Evolutionary conservation across 2,113 vertebrate species (phyloP).

Genomic region (Todiramphus chloris): DNA sequence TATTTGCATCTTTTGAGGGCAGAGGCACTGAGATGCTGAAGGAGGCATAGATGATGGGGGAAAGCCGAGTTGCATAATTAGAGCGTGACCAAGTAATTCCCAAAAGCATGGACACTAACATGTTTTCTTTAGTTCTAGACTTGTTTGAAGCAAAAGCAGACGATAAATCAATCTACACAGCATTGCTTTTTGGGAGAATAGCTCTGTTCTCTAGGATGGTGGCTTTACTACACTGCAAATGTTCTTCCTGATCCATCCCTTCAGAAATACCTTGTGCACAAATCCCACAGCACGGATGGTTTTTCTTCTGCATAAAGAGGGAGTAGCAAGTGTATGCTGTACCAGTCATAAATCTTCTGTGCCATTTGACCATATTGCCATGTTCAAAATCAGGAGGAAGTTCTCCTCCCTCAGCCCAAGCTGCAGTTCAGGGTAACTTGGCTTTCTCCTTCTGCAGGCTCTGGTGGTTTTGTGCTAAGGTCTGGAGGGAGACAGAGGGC

Average conservation of each 20-base stretch:
- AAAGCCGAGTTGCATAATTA: background rate
- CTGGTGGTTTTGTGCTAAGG: background rate
- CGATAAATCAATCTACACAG: background rate
- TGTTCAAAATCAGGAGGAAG: background rate
- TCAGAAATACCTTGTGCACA: background rate
- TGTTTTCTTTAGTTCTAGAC: background rate
- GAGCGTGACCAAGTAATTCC: background rate
- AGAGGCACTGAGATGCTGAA: background rate
- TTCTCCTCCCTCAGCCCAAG: background rate
- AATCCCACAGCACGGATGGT: background rate
- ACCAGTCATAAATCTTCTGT: background rate
- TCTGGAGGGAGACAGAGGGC: background rate
- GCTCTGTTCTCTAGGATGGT: background rate
- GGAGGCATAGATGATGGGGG: background rate
- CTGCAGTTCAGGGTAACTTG: background rate
- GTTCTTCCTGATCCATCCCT: background rate
- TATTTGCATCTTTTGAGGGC: background rate
- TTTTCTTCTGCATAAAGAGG: background rate
- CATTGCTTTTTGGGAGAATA: background rate
- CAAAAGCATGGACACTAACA: background rate
- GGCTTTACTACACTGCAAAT: background rate
- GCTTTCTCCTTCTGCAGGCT: accelerated
- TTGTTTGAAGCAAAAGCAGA: background rate
- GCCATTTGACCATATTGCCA: background rate
- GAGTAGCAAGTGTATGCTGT: background rate